Evolutionary conservation across 2,888 invertebrate species (phyloP), one percentile per base, ranked within the genome.

Genomic region (Cantharis nigra): DNA sequence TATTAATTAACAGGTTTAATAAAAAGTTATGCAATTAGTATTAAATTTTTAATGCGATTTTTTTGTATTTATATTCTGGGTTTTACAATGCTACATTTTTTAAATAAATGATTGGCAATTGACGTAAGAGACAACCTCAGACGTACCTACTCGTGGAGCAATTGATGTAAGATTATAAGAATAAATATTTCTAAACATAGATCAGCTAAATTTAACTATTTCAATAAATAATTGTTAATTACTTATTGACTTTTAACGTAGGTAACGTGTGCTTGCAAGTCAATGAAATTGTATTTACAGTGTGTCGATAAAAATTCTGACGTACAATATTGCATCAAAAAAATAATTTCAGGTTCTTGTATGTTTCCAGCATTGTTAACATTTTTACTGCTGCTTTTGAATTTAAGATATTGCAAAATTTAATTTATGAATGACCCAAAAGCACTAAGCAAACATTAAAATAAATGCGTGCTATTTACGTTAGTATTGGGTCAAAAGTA

Each of bases 381-480:
- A 49, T n/a, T 49, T 49, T 49, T 49, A 49, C 9, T 5, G 26
- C n/a, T n/a, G n/a, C 49, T 13, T n/a, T 49, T 49, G 49, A 49
- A 49, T n/a, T 49, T 7, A 49, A 49, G 7, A 49, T n/a, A n/a
- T 49, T 26, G 2, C 26, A 49, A 49, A n/a, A 49, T 73, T 73
- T 76, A 76, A 70, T 76, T 76, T 76, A 77, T 74, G 74, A 77
- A 71, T 77, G 78, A 75, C 75, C 78, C 70, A 65, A 78, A 78
- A 78, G 78, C 72, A 64, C 70, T 71, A 30, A 75, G 69, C 72
- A 71, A 77, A 74, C 69, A 69, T 74, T 77, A 77, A 74, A 74
- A 77, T 77, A 77, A 77, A 75, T 75, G 71, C n/a, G 71, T 67
- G 18, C 75, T 78, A 75, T 75, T 78, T 78, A 70, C 62, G 74